Conservation (phyloP, 1,140 invertebrate species). For the Drosophila navojoa region DNA sequence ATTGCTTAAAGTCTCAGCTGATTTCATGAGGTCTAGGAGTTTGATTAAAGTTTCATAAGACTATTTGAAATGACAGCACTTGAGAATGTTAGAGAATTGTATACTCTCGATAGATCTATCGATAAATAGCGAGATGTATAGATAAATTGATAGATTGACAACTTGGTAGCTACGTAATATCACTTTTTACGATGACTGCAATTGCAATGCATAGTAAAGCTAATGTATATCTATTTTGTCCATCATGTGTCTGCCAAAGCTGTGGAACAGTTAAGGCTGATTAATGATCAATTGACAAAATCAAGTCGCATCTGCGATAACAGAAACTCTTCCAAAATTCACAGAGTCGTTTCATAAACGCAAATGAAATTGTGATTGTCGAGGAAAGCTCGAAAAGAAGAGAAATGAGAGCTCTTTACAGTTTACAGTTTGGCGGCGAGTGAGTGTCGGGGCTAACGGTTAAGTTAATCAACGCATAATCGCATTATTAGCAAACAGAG, state of each 20-base stretch:
- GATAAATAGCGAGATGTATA: background rate
- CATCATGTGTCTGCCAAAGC: too few relatives aligned
- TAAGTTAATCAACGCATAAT: conserved; percentile 71
- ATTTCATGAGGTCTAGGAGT: too few relatives aligned
- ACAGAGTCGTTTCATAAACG: background rate
- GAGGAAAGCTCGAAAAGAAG: conserved; percentile 3
- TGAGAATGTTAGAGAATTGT: too few relatives aligned
- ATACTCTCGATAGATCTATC: too few relatives aligned
- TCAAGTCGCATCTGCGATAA: background rate
- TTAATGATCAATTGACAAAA: background rate
- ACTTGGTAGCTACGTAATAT: too few relatives aligned
- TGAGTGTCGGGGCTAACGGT: conserved; percentile 50
- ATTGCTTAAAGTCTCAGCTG: too few relatives aligned
- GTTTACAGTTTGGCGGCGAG: conserved; percentile 26
- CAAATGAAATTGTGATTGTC: background rate
- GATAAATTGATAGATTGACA: background rate
- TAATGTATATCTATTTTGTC: too few relatives aligned
- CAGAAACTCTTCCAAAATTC: background rate
- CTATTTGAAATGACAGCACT: too few relatives aligned
- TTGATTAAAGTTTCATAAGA: too few relatives aligned
- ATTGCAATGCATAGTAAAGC: too few relatives aligned
- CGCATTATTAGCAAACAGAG: conserved; percentile 65
- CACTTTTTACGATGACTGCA: too few relatives aligned
- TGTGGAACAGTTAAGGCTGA: too few relatives aligned
- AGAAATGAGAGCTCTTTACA: conserved; percentile 17